Percentiles rank a stretch among this genome's conserved stretches.
Conservation (phyloP, 2,888 invertebrate species). For the Toxonevra muliebris region DNA sequence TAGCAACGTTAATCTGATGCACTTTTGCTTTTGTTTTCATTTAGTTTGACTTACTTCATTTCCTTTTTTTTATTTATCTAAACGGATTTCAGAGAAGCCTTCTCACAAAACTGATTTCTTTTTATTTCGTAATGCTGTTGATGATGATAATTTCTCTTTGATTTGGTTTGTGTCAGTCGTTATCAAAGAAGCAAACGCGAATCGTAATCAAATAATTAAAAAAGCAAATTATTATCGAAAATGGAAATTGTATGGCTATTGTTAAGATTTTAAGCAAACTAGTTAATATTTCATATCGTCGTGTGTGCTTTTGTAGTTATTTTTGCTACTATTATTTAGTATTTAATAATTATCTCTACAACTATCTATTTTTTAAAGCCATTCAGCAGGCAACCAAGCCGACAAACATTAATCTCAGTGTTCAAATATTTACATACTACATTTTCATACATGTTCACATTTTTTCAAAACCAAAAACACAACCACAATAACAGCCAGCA, state of each 20-base stretch:
- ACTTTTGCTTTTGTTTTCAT: background rate
- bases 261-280: conserved; percentile 33
- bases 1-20: background rate
- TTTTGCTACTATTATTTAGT: conserved; percentile 35
- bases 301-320: conserved; percentile 23
- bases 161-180: conserved; percentile 13
- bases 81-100: no score
- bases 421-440: no score
- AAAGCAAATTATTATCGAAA: conserved; percentile 7
- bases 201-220: conserved; percentile 14
- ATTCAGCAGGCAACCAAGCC: no score
- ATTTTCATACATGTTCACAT: no score
- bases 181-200: conserved; percentile 16
- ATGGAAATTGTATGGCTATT: conserved; percentile 22
- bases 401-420: no score
- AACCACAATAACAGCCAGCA: no score
- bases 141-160: conserved; percentile 17
- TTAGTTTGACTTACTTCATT: conserved; percentile 4
- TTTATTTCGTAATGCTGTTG: conserved; percentile 5
- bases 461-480: no score
- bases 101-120: no score
- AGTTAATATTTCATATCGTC: conserved; percentile 31
- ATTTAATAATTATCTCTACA: conserved; percentile 14
- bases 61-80: background rate
- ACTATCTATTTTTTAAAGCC: no score